Evolutionary conservation across 2,888 invertebrate genomes (phyloP), one percentile per base, ranked within the genome.

Genomic region (Elgonia sp.): DNA sequence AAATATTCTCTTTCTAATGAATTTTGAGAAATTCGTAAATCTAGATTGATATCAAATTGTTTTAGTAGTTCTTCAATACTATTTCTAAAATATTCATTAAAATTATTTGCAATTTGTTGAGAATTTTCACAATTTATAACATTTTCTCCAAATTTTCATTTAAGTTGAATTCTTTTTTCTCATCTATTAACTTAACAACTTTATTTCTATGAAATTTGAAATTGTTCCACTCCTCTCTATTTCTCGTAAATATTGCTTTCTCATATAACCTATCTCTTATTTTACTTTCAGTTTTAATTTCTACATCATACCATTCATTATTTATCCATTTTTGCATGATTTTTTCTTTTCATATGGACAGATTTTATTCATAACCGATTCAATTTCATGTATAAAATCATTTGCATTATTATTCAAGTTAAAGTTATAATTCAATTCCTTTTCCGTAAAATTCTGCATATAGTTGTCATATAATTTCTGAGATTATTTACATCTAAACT

Each of bases 51-150:
- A 42, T 42, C 42, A 42, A 42, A 42, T 42, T 7, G 7, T 12
- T 12, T 42, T 12, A 42, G 8, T 12, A 42, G 12, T 9, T 42
- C 42, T 9, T 42, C 12, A n/a, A n/a, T n/a, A 42, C 42, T 63
- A 39, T 63, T 37, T 16, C 39, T 63, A 63, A 37, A 63, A 63
- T 63, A 63, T 9, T 21, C 10, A n/a, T 63, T 63, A 37, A 63
- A 63, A 14, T 37, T 20, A 63, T 63, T 20, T 39, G 63, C 63
- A 21, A 37, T 20, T 57, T 57, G 20, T 7, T 10, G 3, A 7
- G 57, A n/a, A 3, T 57, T 14, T 20, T 57, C 57, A 57, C 20
- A 57, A 10, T 57, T 12, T 42, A 42, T 42, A 9, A 9, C 12
- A 42, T 12, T 42, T 57, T 20, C 9, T 20, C 12, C 57, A 62